Evolutionary conservation across 2,888 invertebrate genomes (phyloP).

Genomic region (Synanthedon myopaeformis): DNA sequence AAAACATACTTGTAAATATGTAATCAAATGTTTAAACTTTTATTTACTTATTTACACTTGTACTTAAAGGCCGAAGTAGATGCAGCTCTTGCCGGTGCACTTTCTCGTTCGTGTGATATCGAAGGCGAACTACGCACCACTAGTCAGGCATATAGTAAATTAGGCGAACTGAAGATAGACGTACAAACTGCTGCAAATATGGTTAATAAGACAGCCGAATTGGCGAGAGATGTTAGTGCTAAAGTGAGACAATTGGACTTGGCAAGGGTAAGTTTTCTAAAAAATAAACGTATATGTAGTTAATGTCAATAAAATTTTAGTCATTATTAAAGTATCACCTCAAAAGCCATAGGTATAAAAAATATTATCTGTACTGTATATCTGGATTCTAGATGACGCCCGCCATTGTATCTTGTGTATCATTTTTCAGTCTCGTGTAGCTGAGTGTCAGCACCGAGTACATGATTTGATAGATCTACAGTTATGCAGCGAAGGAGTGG

Average conservation of each 20-base stretch:
- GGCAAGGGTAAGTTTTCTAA: conserved; percentile 77
- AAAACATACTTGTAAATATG: not conserved
- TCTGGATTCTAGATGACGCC: too few relatives aligned
- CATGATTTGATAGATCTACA: conserved; percentile 95
- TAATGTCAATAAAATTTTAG: too few relatives aligned
- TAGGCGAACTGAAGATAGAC: conserved; percentile 82
- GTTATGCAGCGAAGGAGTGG: conserved; percentile 97
- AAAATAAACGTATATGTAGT: too few relatives aligned
- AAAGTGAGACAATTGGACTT: conserved; percentile 95
- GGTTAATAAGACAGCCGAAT: conserved; percentile 86
- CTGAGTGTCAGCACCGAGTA: conserved; percentile 93
- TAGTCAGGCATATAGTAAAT: conserved; percentile 83
- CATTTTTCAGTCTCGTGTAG: conserved; percentile 87
- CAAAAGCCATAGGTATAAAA: too few relatives aligned
- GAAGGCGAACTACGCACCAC: conserved; percentile 85
- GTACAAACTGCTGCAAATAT: conserved; percentile 85
- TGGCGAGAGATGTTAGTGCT: conserved; percentile 94
- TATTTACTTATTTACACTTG: not conserved
- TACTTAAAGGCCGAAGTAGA: conserved; percentile 74
- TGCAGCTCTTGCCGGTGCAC: conserved; percentile 75
- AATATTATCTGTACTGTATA: too few relatives aligned
- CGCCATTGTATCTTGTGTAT: too few relatives aligned
- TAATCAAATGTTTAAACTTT: not conserved
- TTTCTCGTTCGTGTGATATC: conserved; percentile 80
- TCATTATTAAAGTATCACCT: too few relatives aligned